Percentiles rank a stretch among this genome's conserved stretches.
These are phyloP conservation scores for Eclectus roratus DNA, from an alignment of 2,113 vertebrate species.

Conservation along the genomic window DNA sequence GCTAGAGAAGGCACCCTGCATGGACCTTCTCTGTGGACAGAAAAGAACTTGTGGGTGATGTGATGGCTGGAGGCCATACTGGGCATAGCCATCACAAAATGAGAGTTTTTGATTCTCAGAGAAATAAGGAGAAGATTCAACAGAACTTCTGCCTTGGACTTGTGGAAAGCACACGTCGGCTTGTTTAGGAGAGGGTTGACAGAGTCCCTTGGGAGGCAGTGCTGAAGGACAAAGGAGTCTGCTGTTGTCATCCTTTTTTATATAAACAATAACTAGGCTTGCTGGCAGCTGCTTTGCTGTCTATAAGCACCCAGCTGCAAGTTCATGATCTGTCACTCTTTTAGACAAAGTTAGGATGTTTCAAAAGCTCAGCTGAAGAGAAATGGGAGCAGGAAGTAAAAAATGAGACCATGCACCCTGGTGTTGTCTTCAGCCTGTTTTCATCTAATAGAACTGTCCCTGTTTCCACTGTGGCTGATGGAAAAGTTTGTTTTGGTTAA, in stretches of 20 bases:
- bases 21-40: neutral
- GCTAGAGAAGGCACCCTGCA: neutral
- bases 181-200: neutral
- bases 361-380: neutral
- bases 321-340: neutral
- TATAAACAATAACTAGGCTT: neutral
- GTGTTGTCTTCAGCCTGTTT: neutral
- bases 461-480: neutral
- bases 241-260: neutral
- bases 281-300: neutral
- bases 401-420: neutral
- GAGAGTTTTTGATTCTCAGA: neutral
- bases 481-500: constrained; percentile 1
- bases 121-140: neutral
- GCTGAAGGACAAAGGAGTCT: neutral
- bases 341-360: neutral
- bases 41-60: neutral
- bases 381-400: constrained; percentile 7
- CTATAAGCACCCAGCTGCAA: neutral
- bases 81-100: neutral
- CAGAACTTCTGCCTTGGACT: neutral
- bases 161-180: neutral
- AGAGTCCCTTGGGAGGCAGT: neutral
- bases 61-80: neutral
- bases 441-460: neutral